A percentile compares a stretch with the other conserved stretches of the same genome.
These are phyloP conservation scores for Coelopa pilipes DNA, from an alignment of 2,888 invertebrate genomes.

Conservation along the genomic window DNA sequence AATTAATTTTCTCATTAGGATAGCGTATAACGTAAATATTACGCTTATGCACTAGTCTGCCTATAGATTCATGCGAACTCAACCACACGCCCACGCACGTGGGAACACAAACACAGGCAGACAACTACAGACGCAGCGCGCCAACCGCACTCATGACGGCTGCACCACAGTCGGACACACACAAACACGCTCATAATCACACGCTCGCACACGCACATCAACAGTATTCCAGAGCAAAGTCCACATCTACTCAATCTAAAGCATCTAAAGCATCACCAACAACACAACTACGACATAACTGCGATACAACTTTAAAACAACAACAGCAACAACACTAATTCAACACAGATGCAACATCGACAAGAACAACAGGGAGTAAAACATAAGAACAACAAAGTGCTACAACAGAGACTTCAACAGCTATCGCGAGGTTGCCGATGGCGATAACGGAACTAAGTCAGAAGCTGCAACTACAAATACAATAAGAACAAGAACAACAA, in stretches of 20 bases:
- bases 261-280: background rate
- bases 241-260: background rate
- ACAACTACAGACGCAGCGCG: background rate
- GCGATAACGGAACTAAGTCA: too few species aligned
- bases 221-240: background rate
- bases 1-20: constrained; percentile 16
- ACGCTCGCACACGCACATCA: background rate
- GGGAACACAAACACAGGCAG: background rate
- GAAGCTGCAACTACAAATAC: too few species aligned
- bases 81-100: background rate
- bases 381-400: too few species aligned
- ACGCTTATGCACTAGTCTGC: background rate
- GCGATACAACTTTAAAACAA: too few species aligned
- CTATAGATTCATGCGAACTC: background rate
- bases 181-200: constrained; percentile 2
- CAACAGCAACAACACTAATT: background rate
- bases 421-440: too few species aligned
- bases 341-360: too few species aligned
- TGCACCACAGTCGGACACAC: constrained; percentile 16
- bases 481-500: too few species aligned
- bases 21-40: constrained; percentile 4
- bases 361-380: too few species aligned
- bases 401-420: too few species aligned
- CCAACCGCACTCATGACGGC: constrained; percentile 7
- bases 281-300: too few species aligned